Evolutionary conservation across 2,888 invertebrate species (phyloP).

Genomic region (Drosophila tanythrix): DNA sequence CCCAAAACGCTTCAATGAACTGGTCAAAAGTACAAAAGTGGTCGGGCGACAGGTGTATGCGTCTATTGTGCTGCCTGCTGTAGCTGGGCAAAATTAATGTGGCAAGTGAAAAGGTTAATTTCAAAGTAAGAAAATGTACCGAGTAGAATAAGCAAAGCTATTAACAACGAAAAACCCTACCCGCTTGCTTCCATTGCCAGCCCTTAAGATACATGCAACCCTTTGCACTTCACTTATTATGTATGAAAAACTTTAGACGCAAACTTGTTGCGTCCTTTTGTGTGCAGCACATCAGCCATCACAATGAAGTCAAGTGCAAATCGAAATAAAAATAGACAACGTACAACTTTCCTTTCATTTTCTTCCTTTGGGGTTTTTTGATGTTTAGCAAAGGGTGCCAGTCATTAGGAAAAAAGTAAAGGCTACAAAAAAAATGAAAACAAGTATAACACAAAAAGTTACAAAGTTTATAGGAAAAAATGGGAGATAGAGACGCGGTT

Average conservation of each 20-base stretch:
- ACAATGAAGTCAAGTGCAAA: constrained; percentile 73
- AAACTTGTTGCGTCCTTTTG: constrained; percentile 68
- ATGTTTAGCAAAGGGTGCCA: constrained; percentile 53
- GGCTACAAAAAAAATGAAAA: constrained; percentile 12
- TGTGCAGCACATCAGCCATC: constrained; percentile 36
- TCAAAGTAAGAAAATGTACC: constrained; percentile 53
- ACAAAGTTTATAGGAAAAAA: constrained; percentile 20
- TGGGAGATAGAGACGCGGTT: constrained; percentile 55
- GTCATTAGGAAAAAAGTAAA: constrained; percentile 58
- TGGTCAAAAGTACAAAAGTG: constrained; percentile 66
- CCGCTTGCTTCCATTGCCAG: background rate
- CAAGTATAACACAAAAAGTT: constrained; percentile 18
- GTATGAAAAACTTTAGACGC: constrained; percentile 14
- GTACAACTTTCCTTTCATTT: background rate
- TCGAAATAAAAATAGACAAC: constrained; percentile 59
- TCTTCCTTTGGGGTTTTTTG: constrained; percentile 30
- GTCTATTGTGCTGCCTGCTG: constrained; percentile 36
- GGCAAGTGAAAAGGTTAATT: constrained; percentile 77
- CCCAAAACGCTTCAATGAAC: constrained; percentile 70
- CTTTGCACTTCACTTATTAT: background rate
- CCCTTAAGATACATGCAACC: background rate
- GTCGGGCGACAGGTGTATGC: constrained; percentile 30
- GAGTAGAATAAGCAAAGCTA: constrained; percentile 5
- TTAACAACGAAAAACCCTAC: constrained; percentile 21
- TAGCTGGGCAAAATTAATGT: constrained; percentile 75